These are phyloP conservation scores for Helicoverpa assulta DNA, from an alignment of 2,888 invertebrate species.

Conservation along the genomic window DNA sequence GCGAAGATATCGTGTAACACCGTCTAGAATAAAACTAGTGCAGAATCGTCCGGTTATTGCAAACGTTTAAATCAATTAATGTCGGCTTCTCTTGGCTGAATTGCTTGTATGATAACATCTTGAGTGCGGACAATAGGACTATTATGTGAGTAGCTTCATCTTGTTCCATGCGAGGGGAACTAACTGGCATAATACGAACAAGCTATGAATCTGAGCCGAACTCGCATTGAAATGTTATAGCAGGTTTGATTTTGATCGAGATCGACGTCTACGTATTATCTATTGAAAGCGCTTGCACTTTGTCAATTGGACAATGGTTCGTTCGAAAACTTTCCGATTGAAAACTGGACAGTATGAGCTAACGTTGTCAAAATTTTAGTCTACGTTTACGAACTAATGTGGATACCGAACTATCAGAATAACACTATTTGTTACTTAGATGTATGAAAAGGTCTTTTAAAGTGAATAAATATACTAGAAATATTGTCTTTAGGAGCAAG, in stretches of 20 bases:
- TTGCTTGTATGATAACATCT: slow-evolving; percentile 80
- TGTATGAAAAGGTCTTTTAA: too few relatives aligned
- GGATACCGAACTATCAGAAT: background rate
- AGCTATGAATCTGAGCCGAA: slow-evolving; percentile 73
- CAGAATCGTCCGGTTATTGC: slow-evolving; percentile 43
- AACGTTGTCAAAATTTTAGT: slow-evolving; percentile 29
- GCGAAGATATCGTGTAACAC: slow-evolving; percentile 55
- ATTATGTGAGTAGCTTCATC: slow-evolving; percentile 81
- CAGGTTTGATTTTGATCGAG: slow-evolving; percentile 75
- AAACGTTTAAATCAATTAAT: slow-evolving; percentile 72
- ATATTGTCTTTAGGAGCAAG: too few relatives aligned
- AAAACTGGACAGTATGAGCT: slow-evolving; percentile 35
- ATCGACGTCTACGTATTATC: slow-evolving; percentile 70
- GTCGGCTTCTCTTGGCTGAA: slow-evolving; percentile 70
- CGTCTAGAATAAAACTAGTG: slow-evolving; percentile 43
- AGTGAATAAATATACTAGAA: too few relatives aligned
- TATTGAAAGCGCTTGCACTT: slow-evolving; percentile 72
- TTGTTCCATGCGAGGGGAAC: slow-evolving; percentile 70
- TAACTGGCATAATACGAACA: slow-evolving; percentile 75
- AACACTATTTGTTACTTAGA: slow-evolving; percentile 1
- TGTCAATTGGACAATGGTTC: slow-evolving; percentile 67
- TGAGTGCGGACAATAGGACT: slow-evolving; percentile 79
- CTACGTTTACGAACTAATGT: slow-evolving; percentile 12
- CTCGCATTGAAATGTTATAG: slow-evolving; percentile 80
- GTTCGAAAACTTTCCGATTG: slow-evolving; percentile 54